A percentile compares a stretch with the other conserved stretches of the same genome.
phyloP scores from a whole-genome alignment of 2,113 vertebrate species.

The Ctenodactylus gundi region DNA sequence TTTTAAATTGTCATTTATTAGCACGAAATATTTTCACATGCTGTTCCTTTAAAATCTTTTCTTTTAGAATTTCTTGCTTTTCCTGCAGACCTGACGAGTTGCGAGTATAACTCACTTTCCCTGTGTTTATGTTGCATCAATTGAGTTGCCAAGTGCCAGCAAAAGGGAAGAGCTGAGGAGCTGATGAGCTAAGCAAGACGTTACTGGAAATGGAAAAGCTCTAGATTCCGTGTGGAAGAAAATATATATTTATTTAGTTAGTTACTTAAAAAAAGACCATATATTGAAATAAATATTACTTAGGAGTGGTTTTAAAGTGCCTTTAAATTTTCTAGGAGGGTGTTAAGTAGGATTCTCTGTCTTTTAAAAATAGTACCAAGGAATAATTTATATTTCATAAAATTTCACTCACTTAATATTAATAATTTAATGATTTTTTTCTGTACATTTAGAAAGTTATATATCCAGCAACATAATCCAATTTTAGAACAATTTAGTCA shows the following conservation, averaged over 20 bases:
- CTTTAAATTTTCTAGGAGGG: neutral
- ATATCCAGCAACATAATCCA: neutral
- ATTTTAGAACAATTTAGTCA: neutral
- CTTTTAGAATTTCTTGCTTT: neutral
- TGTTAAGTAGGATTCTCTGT: neutral
- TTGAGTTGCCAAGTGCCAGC: conserved; percentile 34
- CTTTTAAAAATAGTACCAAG: neutral
- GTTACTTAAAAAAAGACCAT: conserved; percentile 13
- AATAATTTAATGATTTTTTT: neutral
- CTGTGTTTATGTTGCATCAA: conserved; percentile 33
- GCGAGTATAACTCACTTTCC: neutral
- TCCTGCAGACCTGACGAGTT: neutral
- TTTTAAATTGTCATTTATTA: conserved; percentile 20
- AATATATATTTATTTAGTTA: conserved; percentile 26
- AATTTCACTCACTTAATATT: neutral
- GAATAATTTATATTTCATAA: neutral
- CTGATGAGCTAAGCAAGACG: conserved; percentile 42
- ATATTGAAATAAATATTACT: neutral
- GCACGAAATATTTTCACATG: neutral
- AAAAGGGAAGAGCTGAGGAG: neutral
- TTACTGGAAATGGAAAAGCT: conserved; percentile 13
- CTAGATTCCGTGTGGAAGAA: neutral
- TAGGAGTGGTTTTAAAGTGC: neutral
- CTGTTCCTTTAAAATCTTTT: neutral
- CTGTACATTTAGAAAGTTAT: neutral